Percentiles rank a stretch among this genome's conserved stretches.
These are phyloP conservation scores for Enoplosus armatus DNA, from an alignment of 2,797 vertebrate genomes.

Conservation along the genomic window DNA sequence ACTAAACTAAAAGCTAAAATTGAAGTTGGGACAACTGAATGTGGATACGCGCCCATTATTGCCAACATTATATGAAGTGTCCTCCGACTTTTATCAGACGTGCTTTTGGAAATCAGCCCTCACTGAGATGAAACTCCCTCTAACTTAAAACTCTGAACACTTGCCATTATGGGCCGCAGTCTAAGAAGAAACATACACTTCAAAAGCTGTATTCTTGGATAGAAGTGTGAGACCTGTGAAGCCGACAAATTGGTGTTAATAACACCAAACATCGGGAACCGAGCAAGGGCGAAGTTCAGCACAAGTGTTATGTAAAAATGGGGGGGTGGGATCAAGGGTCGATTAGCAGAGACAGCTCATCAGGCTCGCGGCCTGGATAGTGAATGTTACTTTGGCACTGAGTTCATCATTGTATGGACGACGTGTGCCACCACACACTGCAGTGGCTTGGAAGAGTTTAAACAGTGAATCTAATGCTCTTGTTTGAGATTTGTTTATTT, in stretches of 20 bases:
- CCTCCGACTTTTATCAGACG: conserved; percentile 22
- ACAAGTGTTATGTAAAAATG: conserved; percentile 21
- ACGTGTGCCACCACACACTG: conserved; percentile 7
- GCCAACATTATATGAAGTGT: conserved; percentile 26
- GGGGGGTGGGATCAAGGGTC: conserved; percentile 9
- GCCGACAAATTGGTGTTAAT: conserved; percentile 11
- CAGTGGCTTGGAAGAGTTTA: conserved; percentile 30
- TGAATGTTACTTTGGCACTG: conserved; percentile 40
- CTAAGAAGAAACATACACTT: conserved; percentile 2
- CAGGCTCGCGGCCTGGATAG: conserved; percentile 42
- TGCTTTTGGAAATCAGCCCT: conserved; percentile 28
- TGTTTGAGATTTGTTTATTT: conserved; percentile 27
- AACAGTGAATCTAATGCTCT: conserved; percentile 29
- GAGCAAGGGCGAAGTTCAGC: neutral
- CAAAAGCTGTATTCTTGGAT: conserved; percentile 16
- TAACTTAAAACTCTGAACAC: conserved; percentile 22
- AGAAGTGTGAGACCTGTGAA: conserved; percentile 4
- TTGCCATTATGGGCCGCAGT: conserved; percentile 2
- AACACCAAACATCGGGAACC: neutral
- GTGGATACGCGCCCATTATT: conserved; percentile 15
- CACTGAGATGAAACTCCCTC: conserved; percentile 3
- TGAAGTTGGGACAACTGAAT: conserved; percentile 28
- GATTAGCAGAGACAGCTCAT: conserved; percentile 43
- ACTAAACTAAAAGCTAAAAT: neutral
- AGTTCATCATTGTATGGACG: conserved; percentile 15